These are phyloP conservation scores for Eulemur mongoz DNA, from an alignment of 2,797 vertebrate genomes.

Conservation along the genomic window DNA sequence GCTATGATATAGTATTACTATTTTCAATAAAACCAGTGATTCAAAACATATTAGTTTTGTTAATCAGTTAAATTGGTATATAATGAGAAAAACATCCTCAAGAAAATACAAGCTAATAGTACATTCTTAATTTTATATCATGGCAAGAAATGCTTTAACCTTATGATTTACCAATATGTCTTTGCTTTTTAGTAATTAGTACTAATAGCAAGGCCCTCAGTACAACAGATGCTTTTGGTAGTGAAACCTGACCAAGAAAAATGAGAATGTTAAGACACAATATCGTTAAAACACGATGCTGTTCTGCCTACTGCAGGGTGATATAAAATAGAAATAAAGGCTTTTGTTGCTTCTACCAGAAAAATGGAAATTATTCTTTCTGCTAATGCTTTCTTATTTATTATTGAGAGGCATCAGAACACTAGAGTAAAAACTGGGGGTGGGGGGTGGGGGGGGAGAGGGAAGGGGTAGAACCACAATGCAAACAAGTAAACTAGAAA, in stretches of 20 bases:
- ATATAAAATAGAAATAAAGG: conserved; percentile 85
- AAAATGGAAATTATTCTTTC: conserved; percentile 72
- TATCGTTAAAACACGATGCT: conserved; percentile 82
- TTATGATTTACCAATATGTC: conserved; percentile 76
- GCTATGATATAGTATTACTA: background rate
- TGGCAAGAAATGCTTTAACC: conserved; percentile 77
- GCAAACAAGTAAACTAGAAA: background rate
- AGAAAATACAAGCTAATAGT: conserved; percentile 75
- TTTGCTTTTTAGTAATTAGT: conserved; percentile 79
- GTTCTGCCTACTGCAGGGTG: conserved; percentile 82
- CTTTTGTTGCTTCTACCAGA: conserved; percentile 78
- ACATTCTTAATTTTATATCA: conserved; percentile 81
- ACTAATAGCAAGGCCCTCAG: conserved; percentile 71
- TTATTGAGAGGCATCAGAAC: conserved; percentile 74
- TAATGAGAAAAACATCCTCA: background rate
- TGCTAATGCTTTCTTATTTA: conserved; percentile 81
- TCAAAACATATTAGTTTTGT: conserved; percentile 4
- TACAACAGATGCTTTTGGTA: conserved; percentile 82
- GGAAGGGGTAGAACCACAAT: background rate
- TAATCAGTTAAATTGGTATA: background rate
- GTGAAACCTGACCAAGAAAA: conserved; percentile 83
- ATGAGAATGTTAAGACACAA: conserved; percentile 57
- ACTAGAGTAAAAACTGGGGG: conserved; percentile 55
- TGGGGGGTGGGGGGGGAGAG: too few species aligned
- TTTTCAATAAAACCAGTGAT: conserved; percentile 10